These are phyloP conservation scores for Holacanthella duospinosa DNA, from an alignment of 2,888 invertebrate species.

Conservation along the genomic window DNA sequence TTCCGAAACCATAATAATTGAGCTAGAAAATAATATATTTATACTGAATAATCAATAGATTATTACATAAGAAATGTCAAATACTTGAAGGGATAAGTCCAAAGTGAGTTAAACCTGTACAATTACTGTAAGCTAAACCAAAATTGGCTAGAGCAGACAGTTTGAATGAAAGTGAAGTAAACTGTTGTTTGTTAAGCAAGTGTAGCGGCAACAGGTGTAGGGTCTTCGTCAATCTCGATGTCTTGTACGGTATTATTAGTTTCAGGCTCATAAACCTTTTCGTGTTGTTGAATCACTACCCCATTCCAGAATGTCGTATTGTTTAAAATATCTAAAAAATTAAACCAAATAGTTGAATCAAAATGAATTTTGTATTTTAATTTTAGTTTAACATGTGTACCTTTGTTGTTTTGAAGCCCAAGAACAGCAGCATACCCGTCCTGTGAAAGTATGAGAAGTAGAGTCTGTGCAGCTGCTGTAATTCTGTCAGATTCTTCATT, in stretches of 20 bases:
- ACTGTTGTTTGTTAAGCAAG: no score
- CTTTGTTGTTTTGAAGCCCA: conserved; percentile 43
- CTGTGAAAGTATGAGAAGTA: conserved; percentile 79
- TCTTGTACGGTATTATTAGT: no score
- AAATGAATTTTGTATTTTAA: neutral
- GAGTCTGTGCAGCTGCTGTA: conserved; percentile 85
- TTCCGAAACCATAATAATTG: no score
- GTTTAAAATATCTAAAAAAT: conserved; percentile 48
- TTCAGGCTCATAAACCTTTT: conserved; percentile 43
- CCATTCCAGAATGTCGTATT: conserved; percentile 94
- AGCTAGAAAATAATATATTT: neutral
- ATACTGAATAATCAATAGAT: neutral
- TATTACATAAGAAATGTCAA: no score
- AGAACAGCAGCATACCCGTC: conserved; percentile 84
- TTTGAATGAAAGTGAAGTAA: no score
- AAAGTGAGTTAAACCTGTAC: no score
- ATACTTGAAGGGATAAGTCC: no score
- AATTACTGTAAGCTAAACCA: no score
- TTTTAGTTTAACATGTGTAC: neutral
- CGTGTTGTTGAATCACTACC: conserved; percentile 88
- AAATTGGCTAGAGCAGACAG: no score
- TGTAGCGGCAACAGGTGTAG: no score
- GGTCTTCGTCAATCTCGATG: no score
- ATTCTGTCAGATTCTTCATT: conserved; percentile 86
- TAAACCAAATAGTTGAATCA: conserved; percentile 4